These are phyloP conservation scores for Catostylus mosaicus DNA, from an alignment of 30 jellyfish, hydroid and myxozoan species.

Conservation along the genomic window DNA sequence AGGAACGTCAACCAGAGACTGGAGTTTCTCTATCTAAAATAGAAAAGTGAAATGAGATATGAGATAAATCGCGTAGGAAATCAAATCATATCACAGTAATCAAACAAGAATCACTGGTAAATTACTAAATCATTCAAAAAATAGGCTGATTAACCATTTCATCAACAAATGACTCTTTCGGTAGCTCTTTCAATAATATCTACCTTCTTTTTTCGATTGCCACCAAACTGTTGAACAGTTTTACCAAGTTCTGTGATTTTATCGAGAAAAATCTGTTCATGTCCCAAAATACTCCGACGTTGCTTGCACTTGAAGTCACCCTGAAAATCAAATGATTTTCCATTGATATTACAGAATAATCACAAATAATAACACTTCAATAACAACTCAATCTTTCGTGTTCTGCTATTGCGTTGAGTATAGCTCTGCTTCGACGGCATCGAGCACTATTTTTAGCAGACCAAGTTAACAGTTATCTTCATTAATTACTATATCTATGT, in stretches of 20 bases:
- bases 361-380: too few relatives aligned
- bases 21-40: conserved; percentile 92
- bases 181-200: neutral
- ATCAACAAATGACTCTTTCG: neutral
- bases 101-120: neutral
- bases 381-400: too few relatives aligned
- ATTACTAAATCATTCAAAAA: neutral
- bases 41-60: neutral
- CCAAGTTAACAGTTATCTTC: too few relatives aligned
- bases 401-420: too few relatives aligned
- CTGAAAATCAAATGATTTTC: too few relatives aligned
- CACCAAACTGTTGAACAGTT: conserved; percentile 95
- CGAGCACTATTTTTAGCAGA: too few relatives aligned
- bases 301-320: conserved; percentile 87
- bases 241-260: conserved; percentile 89
- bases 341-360: too few relatives aligned
- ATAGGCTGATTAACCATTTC: neutral
- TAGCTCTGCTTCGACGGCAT: too few relatives aligned
- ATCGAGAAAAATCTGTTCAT: conserved; percentile 93
- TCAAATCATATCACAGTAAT: neutral
- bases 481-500: too few relatives aligned
- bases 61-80: neutral
- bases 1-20: conserved; percentile 90
- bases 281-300: conserved; percentile 90
- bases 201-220: conserved; percentile 94